Evolutionary conservation across 2,797 vertebrate species (phyloP).

Genomic region (Diplodus puntazzo): DNA sequence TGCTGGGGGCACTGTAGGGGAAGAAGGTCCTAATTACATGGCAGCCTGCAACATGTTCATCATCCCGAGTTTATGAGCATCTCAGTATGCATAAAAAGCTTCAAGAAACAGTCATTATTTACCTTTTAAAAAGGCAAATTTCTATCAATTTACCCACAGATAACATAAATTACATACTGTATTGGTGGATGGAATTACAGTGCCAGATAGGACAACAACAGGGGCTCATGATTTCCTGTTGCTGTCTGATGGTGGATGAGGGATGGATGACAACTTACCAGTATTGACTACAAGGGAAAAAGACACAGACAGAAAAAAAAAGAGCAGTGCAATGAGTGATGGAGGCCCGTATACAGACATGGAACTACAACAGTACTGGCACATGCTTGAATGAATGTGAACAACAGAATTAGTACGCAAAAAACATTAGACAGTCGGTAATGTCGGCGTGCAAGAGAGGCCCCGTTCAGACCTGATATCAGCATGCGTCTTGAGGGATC

Average conservation of each 20-base stretch:
- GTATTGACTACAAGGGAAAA: slow-evolving; percentile 91
- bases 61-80: slow-evolving; percentile 30
- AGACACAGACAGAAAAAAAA: slow-evolving; percentile 81
- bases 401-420: background rate
- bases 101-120: slow-evolving; percentile 19
- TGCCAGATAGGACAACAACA: slow-evolving; percentile 86
- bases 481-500: too few species aligned
- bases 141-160: slow-evolving; percentile 47
- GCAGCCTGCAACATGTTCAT: slow-evolving; percentile 43
- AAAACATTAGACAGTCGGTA: background rate
- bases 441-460: background rate
- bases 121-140: slow-evolving; percentile 34
- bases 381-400: slow-evolving; percentile 26
- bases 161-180: slow-evolving; percentile 77
- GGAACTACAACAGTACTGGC: slow-evolving; percentile 25
- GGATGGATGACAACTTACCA: slow-evolving; percentile 94
- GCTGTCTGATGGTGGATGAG: slow-evolving; percentile 90
- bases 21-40: slow-evolving; percentile 60
- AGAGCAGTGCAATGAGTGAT: slow-evolving; percentile 80
- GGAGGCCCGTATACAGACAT: slow-evolving; percentile 24
- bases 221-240: slow-evolving; percentile 85
- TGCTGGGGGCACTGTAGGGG: slow-evolving; percentile 90
- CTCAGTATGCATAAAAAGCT: slow-evolving; percentile 16
- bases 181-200: slow-evolving; percentile 89
- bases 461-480: too few species aligned